Evolutionary conservation across 2,888 invertebrate species (phyloP).

Genomic region (Xestia xanthographa): DNA sequence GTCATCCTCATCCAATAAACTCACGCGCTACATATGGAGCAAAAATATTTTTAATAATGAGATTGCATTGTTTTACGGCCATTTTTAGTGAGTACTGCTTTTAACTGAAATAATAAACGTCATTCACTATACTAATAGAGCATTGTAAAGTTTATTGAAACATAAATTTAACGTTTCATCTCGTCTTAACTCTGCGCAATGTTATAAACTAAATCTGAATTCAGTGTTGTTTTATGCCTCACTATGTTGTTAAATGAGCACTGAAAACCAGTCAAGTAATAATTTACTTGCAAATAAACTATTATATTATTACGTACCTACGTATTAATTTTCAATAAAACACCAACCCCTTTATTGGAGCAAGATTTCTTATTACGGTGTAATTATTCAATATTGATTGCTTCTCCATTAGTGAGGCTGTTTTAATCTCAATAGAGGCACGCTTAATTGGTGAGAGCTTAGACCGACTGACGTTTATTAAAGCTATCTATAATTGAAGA

Average conservation of each 20-base stretch:
- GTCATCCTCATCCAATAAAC: slow-evolving; percentile 18
- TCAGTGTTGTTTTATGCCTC: slow-evolving; percentile 39
- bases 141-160: slow-evolving; percentile 48
- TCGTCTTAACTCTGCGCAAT: slow-evolving; percentile 26
- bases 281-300: slow-evolving; percentile 4
- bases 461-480: slow-evolving; percentile 59
- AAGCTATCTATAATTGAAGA: slow-evolving; percentile 68
- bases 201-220: slow-evolving; percentile 27
- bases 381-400: slow-evolving; percentile 57
- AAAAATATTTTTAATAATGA: slow-evolving; percentile 21
- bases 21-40: neutral
- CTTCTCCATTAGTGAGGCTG: slow-evolving; percentile 48
- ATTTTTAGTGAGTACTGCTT: slow-evolving; percentile 29
- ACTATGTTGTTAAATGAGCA: slow-evolving; percentile 19
- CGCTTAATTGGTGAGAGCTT: slow-evolving; percentile 61
- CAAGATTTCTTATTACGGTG: slow-evolving; percentile 24
- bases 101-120: slow-evolving; percentile 29
- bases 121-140: slow-evolving; percentile 37
- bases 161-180: slow-evolving; percentile 44
- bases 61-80: slow-evolving; percentile 17
- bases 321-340: slow-evolving; percentile 18
- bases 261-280: slow-evolving; percentile 25
- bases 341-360: slow-evolving; percentile 14
- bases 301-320: slow-evolving; percentile 3
- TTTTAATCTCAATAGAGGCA: slow-evolving; percentile 44